Conservation (phyloP, 2,113 vertebrate genomes). For the Cyanoderma ruficeps region DNA sequence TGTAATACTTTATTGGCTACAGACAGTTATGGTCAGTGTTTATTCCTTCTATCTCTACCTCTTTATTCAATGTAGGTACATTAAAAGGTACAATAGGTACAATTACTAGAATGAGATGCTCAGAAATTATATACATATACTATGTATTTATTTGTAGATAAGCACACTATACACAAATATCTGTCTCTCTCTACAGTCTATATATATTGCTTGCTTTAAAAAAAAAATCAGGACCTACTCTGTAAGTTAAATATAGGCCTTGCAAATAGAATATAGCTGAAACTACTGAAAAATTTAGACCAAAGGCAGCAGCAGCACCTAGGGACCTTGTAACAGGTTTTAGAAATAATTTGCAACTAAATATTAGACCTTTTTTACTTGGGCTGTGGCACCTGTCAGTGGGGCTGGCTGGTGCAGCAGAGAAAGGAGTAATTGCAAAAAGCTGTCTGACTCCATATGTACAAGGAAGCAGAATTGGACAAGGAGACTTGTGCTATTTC, state of each 20-base stretch:
- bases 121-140: background rate
- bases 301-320: background rate
- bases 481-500: background rate
- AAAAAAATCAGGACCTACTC: background rate
- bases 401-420: background rate
- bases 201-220: background rate
- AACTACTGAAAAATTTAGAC: background rate
- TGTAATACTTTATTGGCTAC: background rate
- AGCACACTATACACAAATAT: background rate
- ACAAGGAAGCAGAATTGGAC: background rate
- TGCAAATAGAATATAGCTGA: background rate
- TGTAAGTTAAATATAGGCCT: background rate
- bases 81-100: background rate
- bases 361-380: background rate
- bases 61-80: background rate
- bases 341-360: background rate
- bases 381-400: background rate
- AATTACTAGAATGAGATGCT: background rate
- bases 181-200: background rate
- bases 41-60: background rate
- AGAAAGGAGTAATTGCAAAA: background rate
- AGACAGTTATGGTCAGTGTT: background rate
- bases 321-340: background rate
- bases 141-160: background rate
- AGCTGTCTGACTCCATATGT: background rate